Base-by-base conservation (phyloP, 2,888 invertebrate genomes). In the Nomada goodeniana region DNA sequence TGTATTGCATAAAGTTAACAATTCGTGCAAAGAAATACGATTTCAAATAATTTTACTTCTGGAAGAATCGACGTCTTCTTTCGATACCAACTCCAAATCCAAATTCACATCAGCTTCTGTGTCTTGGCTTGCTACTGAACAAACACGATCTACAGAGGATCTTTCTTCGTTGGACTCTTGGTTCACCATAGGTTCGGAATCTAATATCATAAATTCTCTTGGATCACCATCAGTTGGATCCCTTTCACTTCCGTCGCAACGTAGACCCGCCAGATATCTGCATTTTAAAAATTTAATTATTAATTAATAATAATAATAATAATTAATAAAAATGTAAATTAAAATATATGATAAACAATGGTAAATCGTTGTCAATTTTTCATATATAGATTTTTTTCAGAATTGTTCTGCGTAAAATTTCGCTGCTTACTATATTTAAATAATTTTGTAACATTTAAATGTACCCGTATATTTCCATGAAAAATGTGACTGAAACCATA, bases 401-500 rank as follows among this genome's bases (percentile, higher is more conserved):
- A 20, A 7, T 13, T 55, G 13, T 23, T 23, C 26, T n/a, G 29
- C 36, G 36, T 36, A 36, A 36, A 36, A 7, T 5, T 36, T 36
- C 36, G 7, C 36, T 36, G 36, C 36, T 69, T 26, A 42, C 15
- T 23, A 5, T 36, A 29, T 53, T 50, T 15, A 47, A 47, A 29
- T 18, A 2, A 29, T 36, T 47, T 2, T 44, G 13, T 18, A n/a
- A 50, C 15, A 20, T 4, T 13, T 23, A 2, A 50, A 80, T 87
- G 80, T 86, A 93, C 93, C 92, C 92, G 68, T 93, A 93, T 80
- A 96, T 95, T 53, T 94, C 94, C 67, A 96, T 93, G 89, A 97
- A 97, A 47, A 95, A 94, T 42, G 95, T 94, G 3, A 96, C 93
- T 0, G 96, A 95, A 59, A 98, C 96, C 88, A 96, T 96, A 0